A percentile compares a stretch with the other conserved stretches of the same genome.
These are phyloP conservation scores for Pyrrhosoma nymphula DNA, from an alignment of 2,888 invertebrate genomes.

Conservation along the genomic window DNA sequence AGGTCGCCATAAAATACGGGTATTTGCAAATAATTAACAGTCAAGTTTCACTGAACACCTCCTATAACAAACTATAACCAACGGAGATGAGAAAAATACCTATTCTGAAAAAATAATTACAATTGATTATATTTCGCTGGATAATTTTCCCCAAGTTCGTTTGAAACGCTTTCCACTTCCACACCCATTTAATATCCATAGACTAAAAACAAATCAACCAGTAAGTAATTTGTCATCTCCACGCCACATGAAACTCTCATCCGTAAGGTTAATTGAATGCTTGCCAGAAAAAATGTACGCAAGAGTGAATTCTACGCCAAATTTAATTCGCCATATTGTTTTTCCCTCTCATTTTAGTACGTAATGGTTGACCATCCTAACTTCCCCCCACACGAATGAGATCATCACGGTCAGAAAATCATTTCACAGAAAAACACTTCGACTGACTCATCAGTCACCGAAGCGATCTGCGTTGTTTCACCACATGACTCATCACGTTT, in stretches of 20 bases:
- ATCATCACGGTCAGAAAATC: background rate
- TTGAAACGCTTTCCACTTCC: too few species aligned
- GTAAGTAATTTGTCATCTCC: background rate
- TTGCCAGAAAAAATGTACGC: background rate
- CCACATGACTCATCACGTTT: background rate
- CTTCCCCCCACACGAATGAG: too few species aligned
- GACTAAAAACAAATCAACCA: background rate
- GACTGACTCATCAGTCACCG: background rate
- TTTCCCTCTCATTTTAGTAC: background rate
- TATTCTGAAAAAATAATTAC: too few species aligned
- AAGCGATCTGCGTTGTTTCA: background rate
- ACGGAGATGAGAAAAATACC: too few species aligned
- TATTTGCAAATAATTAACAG: too few species aligned
- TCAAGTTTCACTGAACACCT: too few species aligned
- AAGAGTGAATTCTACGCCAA: background rate
- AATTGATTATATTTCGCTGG: too few species aligned
- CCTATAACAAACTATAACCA: too few species aligned
- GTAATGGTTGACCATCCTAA: too few species aligned
- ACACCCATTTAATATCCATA: too few species aligned
- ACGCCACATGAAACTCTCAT: background rate
- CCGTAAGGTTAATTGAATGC: background rate
- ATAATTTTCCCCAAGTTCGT: too few species aligned
- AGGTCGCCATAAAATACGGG: too few species aligned
- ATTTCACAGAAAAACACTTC: background rate
- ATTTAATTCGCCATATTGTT: background rate